These are phyloP conservation scores for Xiphophorus hellerii DNA, from an alignment of 2,113 vertebrate genomes.

Conservation along the genomic window DNA sequence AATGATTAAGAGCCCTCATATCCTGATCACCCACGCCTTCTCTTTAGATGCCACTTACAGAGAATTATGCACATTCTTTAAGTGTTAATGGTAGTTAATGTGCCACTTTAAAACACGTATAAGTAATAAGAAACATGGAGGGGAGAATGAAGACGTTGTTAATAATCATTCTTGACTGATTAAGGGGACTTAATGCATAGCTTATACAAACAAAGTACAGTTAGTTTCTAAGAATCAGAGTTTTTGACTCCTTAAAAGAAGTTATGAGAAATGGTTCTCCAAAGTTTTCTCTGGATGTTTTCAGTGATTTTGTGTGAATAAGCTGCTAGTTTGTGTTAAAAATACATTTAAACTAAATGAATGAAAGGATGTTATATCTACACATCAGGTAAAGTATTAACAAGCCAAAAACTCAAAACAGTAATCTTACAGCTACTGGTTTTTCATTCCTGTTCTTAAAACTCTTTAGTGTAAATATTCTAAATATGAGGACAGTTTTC, in stretches of 20 bases:
- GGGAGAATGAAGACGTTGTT: slow-evolving; percentile 7
- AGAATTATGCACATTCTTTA: slow-evolving; percentile 49
- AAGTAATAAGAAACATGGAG: slow-evolving; percentile 19
- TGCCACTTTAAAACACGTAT: slow-evolving; percentile 42
- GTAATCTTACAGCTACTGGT: too few species aligned
- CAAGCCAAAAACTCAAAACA: too few species aligned
- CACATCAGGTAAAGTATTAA: too few species aligned
- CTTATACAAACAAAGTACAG: not conserved
- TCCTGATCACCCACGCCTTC: slow-evolving; percentile 42
- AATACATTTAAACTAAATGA: too few species aligned
- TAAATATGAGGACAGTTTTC: too few species aligned
- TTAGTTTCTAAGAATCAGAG: not conserved
- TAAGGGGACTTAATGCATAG: not conserved
- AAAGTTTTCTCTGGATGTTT: not conserved
- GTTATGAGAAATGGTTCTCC: not conserved
- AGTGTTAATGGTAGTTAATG: slow-evolving; percentile 41
- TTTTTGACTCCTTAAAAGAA: not conserved
- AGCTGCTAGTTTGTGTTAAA: too few species aligned
- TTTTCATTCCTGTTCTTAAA: too few species aligned
- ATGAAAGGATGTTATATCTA: too few species aligned
- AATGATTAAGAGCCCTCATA: slow-evolving; percentile 50
- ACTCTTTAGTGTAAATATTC: too few species aligned
- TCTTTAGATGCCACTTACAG: slow-evolving; percentile 30
- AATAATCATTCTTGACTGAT: slow-evolving; percentile 10
- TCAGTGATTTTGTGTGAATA: too few species aligned